phyloP scores from a whole-genome alignment of 2,113 vertebrate genomes.

The Ptilonorhynchus violaceus region DNA sequence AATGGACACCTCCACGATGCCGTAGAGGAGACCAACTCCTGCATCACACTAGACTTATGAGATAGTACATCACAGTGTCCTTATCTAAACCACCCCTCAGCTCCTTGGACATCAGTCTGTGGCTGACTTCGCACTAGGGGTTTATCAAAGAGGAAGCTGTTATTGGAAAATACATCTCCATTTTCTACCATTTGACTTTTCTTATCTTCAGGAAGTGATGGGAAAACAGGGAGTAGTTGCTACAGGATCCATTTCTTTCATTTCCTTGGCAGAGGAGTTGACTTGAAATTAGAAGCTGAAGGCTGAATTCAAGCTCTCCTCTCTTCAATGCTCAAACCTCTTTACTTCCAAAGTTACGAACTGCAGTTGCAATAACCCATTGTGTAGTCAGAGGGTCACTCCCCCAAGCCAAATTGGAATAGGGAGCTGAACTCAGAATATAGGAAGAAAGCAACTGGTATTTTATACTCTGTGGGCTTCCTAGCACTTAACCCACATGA shows the following conservation, averaged over 20 bases:
- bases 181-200: neutral
- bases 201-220: neutral
- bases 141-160: neutral
- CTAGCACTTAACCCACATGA: neutral
- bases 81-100: neutral
- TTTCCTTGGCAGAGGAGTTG: neutral
- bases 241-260: neutral
- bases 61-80: neutral
- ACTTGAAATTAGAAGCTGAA: neutral
- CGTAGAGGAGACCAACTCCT: neutral
- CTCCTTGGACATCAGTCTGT: neutral
- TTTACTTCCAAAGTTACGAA: neutral
- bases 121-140: neutral
- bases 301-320: neutral
- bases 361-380: neutral
- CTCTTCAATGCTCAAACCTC: neutral
- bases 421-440: neutral
- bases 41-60: neutral
- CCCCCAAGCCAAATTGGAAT: neutral
- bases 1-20: neutral
- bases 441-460: neutral
- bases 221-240: neutral
- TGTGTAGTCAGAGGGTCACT: neutral
- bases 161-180: neutral
- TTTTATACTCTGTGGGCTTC: neutral